phyloP scores from a whole-genome alignment of 2,797 vertebrate species.

The Rhincodon typus region DNA sequence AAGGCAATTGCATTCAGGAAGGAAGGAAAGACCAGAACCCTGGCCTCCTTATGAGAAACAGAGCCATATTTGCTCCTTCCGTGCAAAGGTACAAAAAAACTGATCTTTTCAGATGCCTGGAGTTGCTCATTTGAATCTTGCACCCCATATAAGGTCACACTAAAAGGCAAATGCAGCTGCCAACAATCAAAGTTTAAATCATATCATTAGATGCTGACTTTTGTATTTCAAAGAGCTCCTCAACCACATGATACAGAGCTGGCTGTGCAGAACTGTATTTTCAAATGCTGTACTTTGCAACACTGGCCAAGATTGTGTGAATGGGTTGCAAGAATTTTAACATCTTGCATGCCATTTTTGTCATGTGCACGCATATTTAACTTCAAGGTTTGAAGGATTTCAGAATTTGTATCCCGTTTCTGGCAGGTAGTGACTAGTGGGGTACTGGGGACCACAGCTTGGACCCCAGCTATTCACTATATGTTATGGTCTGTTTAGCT shows the following conservation, averaged over 20 bases:
- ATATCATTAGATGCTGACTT: neutral
- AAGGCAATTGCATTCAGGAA: neutral
- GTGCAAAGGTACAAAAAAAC: neutral
- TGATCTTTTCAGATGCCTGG: neutral
- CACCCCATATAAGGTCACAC: neutral
- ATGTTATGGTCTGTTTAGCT: no score
- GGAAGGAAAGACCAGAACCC: neutral
- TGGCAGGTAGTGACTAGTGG: no score
- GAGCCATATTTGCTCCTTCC: neutral
- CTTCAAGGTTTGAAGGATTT: neutral
- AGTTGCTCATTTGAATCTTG: neutral
- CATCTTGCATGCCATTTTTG: neutral
- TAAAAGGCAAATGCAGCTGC: neutral
- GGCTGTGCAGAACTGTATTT: neutral
- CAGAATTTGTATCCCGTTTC: neutral
- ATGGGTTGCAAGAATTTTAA: neutral
- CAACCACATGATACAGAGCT: neutral
- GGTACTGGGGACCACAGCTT: no score
- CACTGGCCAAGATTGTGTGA: neutral
- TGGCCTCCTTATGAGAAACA: neutral
- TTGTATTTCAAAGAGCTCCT: neutral
- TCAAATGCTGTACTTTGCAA: neutral
- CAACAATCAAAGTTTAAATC: neutral
- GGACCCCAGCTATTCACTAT: no score
- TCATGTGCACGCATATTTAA: neutral